A percentile compares a stretch with the other conserved stretches of the same genome.
Evolutionary conservation across 1,140 invertebrate genomes (phyloP).

Genomic region (Drosophila triauraria): DNA sequence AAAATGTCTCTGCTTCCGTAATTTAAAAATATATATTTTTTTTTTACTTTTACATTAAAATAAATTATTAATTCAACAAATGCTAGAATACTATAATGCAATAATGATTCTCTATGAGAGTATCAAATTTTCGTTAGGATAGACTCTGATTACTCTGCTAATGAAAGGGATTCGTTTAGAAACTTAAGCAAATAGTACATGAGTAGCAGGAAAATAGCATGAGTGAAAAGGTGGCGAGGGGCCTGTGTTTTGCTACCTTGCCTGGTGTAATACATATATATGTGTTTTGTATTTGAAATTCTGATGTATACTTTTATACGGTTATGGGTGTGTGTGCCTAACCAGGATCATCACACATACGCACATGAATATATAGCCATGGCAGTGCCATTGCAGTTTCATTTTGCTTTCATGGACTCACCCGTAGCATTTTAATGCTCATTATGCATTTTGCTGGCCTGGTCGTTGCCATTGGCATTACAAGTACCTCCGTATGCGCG

Average conservation of each 20-base stretch:
- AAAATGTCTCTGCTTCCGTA: too few species aligned
- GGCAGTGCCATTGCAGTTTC: conserved; percentile 76
- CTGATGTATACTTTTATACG: conserved; percentile 45
- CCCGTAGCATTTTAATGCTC: conserved; percentile 77
- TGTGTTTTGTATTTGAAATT: conserved; percentile 65
- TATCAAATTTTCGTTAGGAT: conserved; percentile 7
- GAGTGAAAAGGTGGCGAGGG: conserved; percentile 20
- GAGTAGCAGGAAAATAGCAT: conserved; percentile 67
- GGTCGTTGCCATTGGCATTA: conserved; percentile 72
- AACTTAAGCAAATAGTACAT: conserved; percentile 82
- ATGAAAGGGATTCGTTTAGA: conserved; percentile 83
- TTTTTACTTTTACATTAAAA: too few species aligned
- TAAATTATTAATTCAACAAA: too few species aligned
- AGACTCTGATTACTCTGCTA: conserved; percentile 52
- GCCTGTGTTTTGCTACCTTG: conserved; percentile 45
- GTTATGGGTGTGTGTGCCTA: not conserved
- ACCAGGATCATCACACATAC: conserved; percentile 19
- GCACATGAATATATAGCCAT: conserved; percentile 32
- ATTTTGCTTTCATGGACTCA: conserved; percentile 56
- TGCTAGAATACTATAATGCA: too few species aligned
- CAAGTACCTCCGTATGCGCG: conserved; percentile 43
- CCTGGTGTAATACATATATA: conserved; percentile 63
- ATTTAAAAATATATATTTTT: too few species aligned
- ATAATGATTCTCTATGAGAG: not conserved
- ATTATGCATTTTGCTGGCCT: conserved; percentile 80